Percentiles rank a stretch among this genome's conserved stretches.
phyloP scores from a whole-genome alignment of 2,113 vertebrate species.

The Centropus unirufus region DNA sequence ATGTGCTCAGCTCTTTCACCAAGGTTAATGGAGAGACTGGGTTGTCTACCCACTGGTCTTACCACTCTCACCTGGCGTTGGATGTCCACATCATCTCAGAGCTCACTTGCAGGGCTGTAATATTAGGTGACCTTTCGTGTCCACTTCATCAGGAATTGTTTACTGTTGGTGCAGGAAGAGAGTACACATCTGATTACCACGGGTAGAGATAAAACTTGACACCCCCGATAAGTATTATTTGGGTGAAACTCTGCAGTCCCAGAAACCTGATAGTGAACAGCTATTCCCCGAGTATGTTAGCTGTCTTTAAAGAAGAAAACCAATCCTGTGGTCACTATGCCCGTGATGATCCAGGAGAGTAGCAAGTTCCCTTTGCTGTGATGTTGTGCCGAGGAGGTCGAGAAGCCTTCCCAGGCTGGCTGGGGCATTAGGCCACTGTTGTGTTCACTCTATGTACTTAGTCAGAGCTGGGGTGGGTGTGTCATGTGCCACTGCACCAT shows the following conservation, averaged over 20 bases:
- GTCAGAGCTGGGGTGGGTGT: background rate
- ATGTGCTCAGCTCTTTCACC: background rate
- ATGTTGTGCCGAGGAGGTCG: background rate
- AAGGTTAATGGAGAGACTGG: background rate
- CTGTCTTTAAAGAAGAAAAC: background rate
- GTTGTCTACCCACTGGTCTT: background rate
- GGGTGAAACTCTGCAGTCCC: background rate
- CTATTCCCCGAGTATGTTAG: background rate
- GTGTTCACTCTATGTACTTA: background rate
- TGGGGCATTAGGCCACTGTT: background rate
- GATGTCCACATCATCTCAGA: rapidly evolving
- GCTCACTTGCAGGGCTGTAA: background rate
- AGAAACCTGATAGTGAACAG: background rate
- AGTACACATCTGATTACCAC: background rate
- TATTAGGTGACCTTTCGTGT: background rate
- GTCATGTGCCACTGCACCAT: rapidly evolving
- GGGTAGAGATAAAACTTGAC: background rate
- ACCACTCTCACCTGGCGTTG: background rate
- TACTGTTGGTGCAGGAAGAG: background rate
- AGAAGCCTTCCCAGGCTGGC: background rate
- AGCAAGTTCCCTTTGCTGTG: background rate
- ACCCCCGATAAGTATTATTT: background rate
- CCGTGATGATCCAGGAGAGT: background rate
- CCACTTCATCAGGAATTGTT: background rate
- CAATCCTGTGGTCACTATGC: background rate